Conservation (phyloP, 2,888 invertebrate species). For the Drosophila ezoana region DNA sequence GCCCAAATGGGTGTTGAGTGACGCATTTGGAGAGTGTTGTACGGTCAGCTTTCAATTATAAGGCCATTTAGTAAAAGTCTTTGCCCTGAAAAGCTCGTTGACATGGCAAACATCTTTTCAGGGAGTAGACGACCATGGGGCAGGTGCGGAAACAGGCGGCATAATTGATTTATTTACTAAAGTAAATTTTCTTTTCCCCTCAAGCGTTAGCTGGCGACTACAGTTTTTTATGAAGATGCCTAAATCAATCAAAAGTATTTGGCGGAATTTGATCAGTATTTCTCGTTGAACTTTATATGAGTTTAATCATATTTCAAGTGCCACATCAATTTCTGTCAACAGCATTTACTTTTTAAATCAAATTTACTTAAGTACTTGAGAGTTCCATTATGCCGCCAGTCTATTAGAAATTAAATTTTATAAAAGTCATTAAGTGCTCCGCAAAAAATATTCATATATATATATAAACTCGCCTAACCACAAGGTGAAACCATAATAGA, state of each 20-base stretch:
- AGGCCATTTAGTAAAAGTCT: constrained; percentile 55
- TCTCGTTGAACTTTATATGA: constrained; percentile 19
- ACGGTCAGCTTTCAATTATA: constrained; percentile 68
- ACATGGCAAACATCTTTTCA: constrained; percentile 30
- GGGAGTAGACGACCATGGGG: too few species aligned
- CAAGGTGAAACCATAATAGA: constrained; percentile 11
- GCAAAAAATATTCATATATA: neutral
- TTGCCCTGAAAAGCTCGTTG: constrained; percentile 27
- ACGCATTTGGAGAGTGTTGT: constrained; percentile 19
- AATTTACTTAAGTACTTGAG: constrained; percentile 16
- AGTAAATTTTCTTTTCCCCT: constrained; percentile 12
- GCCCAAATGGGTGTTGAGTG: constrained; percentile 25
- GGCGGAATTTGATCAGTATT: constrained; percentile 29
- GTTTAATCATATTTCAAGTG: constrained; percentile 45
- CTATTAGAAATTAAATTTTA: constrained; percentile 1
- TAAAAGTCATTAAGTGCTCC: constrained; percentile 1
- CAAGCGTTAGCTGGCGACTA: constrained; percentile 8
- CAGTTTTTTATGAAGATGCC: constrained; percentile 26
- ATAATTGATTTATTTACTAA: constrained; percentile 61
- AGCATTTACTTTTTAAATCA: constrained; percentile 22
- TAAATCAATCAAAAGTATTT: constrained; percentile 61
- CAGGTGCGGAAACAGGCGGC: neutral
- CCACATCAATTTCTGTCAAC: constrained; percentile 30
- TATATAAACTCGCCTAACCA: neutral
- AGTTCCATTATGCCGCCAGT: neutral